These are phyloP conservation scores for Sparus aurata DNA, from an alignment of 2,797 vertebrate genomes.

Conservation along the genomic window DNA sequence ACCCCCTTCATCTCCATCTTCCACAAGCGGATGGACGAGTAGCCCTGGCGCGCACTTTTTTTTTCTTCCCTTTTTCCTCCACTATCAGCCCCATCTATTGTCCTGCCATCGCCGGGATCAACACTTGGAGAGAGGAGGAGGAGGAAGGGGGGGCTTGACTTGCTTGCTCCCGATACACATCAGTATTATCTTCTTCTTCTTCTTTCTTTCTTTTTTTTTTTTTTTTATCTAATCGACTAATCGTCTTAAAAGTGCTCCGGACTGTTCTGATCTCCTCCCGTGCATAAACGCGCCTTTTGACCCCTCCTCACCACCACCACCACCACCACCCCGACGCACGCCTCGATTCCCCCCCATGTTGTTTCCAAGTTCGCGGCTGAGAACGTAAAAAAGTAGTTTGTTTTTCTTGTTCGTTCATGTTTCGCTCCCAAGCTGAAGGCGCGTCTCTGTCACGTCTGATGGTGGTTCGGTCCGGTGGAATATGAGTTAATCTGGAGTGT, in stretches of 20 bases:
- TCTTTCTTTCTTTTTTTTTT: too few relatives aligned
- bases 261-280: conserved; percentile 24
- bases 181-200: not conserved
- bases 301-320: not conserved
- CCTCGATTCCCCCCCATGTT: conserved; percentile 23
- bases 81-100: conserved; percentile 78
- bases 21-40: conserved; percentile 68
- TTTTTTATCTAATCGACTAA: not conserved
- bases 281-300: conserved; percentile 21
- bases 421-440: not conserved
- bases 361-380: conserved; percentile 38
- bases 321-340: not conserved
- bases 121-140: not conserved
- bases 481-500: conserved; percentile 80
- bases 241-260: conserved; percentile 23
- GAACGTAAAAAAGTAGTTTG: conserved; percentile 35
- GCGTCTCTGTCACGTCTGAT: conserved; percentile 1
- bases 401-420: not conserved
- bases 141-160: conserved; percentile 6
- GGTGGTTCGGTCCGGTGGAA: conserved; percentile 59
- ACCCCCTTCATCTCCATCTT: conserved; percentile 61
- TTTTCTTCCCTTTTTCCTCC: conserved; percentile 21
- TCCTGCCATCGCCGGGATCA: conserved; percentile 64
- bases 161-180: conserved; percentile 18
- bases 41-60: conserved; percentile 76